These are phyloP conservation scores for Graptemys geographica DNA, from an alignment of 2,797 vertebrate genomes.

Conservation along the genomic window DNA sequence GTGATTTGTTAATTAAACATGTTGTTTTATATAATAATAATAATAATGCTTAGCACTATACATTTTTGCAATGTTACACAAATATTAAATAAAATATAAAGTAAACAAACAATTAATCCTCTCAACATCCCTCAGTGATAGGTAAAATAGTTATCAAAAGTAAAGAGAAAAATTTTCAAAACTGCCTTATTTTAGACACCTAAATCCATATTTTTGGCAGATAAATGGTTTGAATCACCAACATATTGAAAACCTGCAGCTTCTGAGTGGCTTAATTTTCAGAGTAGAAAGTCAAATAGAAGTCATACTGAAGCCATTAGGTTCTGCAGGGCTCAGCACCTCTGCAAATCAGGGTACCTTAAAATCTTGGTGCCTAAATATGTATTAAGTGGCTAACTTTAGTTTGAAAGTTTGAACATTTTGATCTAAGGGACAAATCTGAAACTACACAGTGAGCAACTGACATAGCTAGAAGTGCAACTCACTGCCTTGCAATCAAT, in stretches of 20 bases:
- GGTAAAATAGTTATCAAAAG: neutral
- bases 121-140: neutral
- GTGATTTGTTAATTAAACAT: neutral
- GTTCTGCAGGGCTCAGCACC: neutral
- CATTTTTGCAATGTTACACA: neutral
- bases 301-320: neutral
- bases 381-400: neutral
- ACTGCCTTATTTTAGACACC: neutral
- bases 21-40: neutral
- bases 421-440: neutral
- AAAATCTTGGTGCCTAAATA: neutral
- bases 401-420: neutral
- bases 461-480: neutral
- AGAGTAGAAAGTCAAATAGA: neutral
- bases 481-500: neutral
- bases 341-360: neutral
- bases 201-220: neutral
- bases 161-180: neutral
- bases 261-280: neutral
- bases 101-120: neutral
- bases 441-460: neutral
- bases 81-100: neutral
- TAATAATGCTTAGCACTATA: neutral
- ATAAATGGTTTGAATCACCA: neutral
- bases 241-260: rapidly evolving